Base-by-base conservation (phyloP, 2,888 invertebrate species). In the Mesorhabditis spiculigera region DNA sequence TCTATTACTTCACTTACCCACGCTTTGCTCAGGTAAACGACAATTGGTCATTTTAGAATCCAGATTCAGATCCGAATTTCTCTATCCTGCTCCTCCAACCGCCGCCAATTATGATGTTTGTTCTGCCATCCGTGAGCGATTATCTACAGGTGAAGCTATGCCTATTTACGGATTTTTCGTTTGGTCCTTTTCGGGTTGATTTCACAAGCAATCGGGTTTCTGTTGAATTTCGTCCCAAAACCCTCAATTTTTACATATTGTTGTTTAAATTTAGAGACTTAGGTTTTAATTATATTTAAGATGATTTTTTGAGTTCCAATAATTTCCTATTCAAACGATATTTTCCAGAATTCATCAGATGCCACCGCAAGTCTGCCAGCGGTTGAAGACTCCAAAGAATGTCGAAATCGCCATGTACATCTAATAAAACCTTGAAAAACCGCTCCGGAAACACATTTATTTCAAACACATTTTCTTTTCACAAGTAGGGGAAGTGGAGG, bases 81-180 rank as follows among this genome's bases (percentile, higher is more conserved):
- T 50, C 58, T 13, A 50, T 50, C n/a, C 3, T 50, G 8, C n/a
- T 50, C 58, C 58, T 50, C n/a, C 58, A 50, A 50, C 58, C 58
- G n/a, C 58, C 58, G 58, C 58, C 58, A 50, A 50, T 50, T 50
- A 50, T n/a, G 58, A 50, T n/a, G 58, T 50, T 50, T 50, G 58
- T 50, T 10, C n/a, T 13, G 58, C 58, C 10, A 13, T 50, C 10
- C 8, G 58, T 13, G 58, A 50, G 8, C 58, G 58, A 10, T 50
- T 50, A n/a, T 50, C 58, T 50, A n/a, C 58, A 13, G 58, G 58
- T 50, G n/a, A 13, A 13, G 1, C 3, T 13, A 50, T 13, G n/a
- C 10, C 1, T 13, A 28, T 28, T 28, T 28, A 28, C 28, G 1
- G 28, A 28, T 28, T 28, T 28, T 28, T 28, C 28, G 28, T 28